These are phyloP conservation scores for Propithecus deckenii DNA, from an alignment of 2,797 vertebrate genomes.

Conservation along the genomic window DNA sequence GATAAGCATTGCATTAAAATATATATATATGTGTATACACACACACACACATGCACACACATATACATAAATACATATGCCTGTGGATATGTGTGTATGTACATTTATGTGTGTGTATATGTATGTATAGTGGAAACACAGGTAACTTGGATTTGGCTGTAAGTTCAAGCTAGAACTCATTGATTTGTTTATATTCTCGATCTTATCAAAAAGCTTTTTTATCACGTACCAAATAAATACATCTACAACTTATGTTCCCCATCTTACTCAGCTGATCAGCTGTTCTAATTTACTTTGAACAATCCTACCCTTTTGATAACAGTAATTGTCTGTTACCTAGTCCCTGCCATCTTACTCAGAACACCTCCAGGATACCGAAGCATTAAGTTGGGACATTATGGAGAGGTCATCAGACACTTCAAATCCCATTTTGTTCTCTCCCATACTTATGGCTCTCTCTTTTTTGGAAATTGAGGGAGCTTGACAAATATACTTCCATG, in stretches of 20 bases:
- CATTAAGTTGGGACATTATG: neutral
- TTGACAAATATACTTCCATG: neutral
- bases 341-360: neutral
- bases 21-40: neutral
- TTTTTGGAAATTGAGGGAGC: neutral
- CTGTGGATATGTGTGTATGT: neutral
- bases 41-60: too few species aligned
- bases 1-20: neutral
- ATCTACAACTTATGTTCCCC: neutral
- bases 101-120: accelerated
- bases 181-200: conserved; percentile 13
- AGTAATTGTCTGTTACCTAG: neutral
- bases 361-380: neutral
- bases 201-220: neutral
- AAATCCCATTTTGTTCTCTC: neutral
- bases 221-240: neutral
- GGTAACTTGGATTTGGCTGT: neutral
- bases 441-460: neutral
- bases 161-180: neutral
- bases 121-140: neutral
- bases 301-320: neutral
- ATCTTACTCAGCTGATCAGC: neutral
- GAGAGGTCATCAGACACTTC: neutral
- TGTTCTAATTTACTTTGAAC: neutral
- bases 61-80: neutral